Percentiles rank a stretch among this genome's conserved stretches.
Evolutionary conservation across 1,140 invertebrate species (phyloP).

Genomic region (Brachystomella parvula): DNA sequence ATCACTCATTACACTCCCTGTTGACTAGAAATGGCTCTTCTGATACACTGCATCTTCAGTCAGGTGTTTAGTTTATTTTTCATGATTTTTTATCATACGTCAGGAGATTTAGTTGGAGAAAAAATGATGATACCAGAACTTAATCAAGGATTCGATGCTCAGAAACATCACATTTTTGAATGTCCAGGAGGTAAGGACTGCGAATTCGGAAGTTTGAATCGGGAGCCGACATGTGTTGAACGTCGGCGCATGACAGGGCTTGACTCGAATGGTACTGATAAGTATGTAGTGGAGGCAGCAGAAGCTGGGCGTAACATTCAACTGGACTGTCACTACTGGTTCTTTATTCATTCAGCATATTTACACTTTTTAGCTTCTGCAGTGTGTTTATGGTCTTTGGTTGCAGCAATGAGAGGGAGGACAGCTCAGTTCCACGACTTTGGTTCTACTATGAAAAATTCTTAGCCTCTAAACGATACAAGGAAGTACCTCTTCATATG

Average conservation of each 20-base stretch:
- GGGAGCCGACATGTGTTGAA: background rate
- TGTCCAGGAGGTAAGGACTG: background rate
- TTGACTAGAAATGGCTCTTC: no score
- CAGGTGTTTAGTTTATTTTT: no score
- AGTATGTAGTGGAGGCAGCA: background rate
- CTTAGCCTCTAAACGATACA: background rate
- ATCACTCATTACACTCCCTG: no score
- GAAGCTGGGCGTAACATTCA: background rate
- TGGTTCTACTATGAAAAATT: conserved; percentile 4
- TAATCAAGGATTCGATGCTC: background rate
- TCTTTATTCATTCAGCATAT: background rate
- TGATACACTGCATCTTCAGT: no score
- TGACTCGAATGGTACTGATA: background rate
- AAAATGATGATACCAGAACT: background rate
- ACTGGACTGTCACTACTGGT: conserved; percentile 11
- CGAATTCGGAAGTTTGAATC: background rate
- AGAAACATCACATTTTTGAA: background rate
- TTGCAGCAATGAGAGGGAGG: background rate
- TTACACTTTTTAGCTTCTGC: background rate
- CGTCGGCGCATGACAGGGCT: background rate
- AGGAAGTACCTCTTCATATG: background rate
- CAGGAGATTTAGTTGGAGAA: conserved; percentile 1
- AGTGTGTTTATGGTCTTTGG: background rate
- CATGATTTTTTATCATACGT: background rate
- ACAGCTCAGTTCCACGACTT: background rate